Percentiles rank a stretch among this genome's conserved stretches.
phyloP scores from a whole-genome alignment of 1,140 invertebrate genomes.

The Eulimnadia texana region DNA sequence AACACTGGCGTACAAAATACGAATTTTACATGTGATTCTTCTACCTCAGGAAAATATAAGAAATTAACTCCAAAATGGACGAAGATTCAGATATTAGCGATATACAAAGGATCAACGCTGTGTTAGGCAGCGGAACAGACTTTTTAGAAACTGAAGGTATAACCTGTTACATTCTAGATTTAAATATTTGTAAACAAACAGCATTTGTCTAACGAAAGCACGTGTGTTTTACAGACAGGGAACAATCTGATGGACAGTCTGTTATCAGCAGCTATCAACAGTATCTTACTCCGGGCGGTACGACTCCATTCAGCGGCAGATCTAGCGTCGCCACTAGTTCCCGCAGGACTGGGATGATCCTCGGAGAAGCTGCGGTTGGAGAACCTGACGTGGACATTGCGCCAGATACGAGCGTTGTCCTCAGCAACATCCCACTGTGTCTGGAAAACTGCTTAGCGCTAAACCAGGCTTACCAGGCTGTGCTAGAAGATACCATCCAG shows the following conservation, averaged over 20 bases:
- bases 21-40: not conserved
- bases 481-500: slow-evolving; percentile 1
- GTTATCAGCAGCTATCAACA: slow-evolving; percentile 3
- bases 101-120: not conserved
- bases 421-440: slow-evolving; percentile 5
- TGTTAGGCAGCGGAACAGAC: not conserved
- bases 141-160: not conserved
- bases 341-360: not conserved
- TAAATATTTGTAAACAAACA: not conserved
- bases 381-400: not conserved
- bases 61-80: not conserved
- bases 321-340: not conserved
- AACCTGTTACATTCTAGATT: not conserved
- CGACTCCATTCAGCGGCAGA: not conserved
- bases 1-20: not conserved
- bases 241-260: not conserved
- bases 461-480: slow-evolving; percentile 8
- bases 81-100: not conserved
- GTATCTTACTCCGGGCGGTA: not conserved
- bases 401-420: not conserved
- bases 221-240: not conserved
- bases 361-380: not conserved
- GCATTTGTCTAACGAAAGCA: not conserved
- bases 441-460: slow-evolving; percentile 1
- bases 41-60: not conserved